Conservation (phyloP, 2,113 vertebrate genomes). For the Platichthys flesus region DNA sequence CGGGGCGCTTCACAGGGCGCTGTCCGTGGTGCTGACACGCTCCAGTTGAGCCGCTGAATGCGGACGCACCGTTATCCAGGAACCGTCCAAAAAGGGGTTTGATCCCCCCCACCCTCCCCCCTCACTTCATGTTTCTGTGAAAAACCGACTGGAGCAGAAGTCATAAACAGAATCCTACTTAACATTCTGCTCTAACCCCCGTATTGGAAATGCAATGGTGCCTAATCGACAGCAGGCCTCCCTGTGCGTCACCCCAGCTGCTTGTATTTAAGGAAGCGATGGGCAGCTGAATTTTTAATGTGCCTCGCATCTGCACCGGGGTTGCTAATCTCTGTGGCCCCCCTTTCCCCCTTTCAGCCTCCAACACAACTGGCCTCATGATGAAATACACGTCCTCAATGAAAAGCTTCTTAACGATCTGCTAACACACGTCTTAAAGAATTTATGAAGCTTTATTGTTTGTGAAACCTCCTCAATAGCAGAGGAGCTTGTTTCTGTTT, state of each 20-base stretch:
- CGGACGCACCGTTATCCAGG: background rate
- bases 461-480: too few species aligned
- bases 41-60: background rate
- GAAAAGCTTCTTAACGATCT: too few species aligned
- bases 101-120: background rate
- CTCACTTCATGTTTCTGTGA: background rate
- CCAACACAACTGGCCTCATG: background rate
- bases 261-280: slow-evolving; percentile 56
- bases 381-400: background rate
- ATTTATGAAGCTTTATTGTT: background rate
- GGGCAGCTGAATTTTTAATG: slow-evolving; percentile 63
- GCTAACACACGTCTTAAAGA: background rate
- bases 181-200: slow-evolving; percentile 25
- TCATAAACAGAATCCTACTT: slow-evolving; percentile 10
- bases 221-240: slow-evolving; percentile 31
- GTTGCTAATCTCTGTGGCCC: slow-evolving; percentile 28
- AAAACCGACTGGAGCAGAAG: background rate
- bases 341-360: background rate
- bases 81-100: background rate
- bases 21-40: slow-evolving; percentile 54
- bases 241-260: slow-evolving; percentile 19
- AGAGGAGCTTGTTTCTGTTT: too few species aligned
- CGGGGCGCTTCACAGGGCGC: background rate
- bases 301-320: slow-evolving; percentile 29
- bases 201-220: slow-evolving; percentile 32